These are phyloP conservation scores for Notechis scutatus DNA, from an alignment of 2,113 vertebrate genomes.

Conservation along the genomic window DNA sequence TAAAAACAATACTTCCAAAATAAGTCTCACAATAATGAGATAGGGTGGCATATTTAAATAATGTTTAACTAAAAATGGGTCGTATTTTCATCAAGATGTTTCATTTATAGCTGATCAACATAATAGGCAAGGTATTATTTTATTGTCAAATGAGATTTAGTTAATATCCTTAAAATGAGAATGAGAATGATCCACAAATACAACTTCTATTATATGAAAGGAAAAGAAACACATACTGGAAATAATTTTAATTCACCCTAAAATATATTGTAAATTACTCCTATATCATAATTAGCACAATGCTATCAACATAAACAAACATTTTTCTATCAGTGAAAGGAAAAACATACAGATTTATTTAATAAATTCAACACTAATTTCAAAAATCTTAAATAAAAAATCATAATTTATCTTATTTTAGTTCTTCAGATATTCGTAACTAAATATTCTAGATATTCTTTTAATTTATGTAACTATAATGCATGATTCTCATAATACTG, in stretches of 20 bases:
- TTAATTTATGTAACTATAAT: neutral
- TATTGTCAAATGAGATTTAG: conserved; percentile 37
- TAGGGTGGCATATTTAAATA: conserved; percentile 15
- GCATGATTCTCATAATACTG: neutral
- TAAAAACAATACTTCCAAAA: conserved; percentile 49
- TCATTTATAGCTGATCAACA: conserved; percentile 50
- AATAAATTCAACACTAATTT: neutral
- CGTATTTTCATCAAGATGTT: conserved; percentile 52
- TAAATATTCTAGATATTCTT: neutral
- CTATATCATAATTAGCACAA: conserved; percentile 8
- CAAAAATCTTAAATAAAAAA: neutral
- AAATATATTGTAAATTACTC: neutral
- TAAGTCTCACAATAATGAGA: conserved; percentile 31
- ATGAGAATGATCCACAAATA: conserved; percentile 25
- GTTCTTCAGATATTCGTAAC: neutral
- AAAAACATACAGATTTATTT: neutral
- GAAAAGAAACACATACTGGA: neutral
- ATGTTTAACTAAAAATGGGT: conserved; percentile 26
- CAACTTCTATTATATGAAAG: neutral
- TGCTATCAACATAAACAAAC: neutral
- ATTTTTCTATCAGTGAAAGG: neutral
- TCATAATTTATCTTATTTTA: neutral
- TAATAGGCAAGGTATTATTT: conserved; percentile 32
- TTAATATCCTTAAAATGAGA: conserved; percentile 35
- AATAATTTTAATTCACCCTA: neutral